phyloP scores from a whole-genome alignment of 2,797 vertebrate genomes.

The Liasis olivaceus region DNA sequence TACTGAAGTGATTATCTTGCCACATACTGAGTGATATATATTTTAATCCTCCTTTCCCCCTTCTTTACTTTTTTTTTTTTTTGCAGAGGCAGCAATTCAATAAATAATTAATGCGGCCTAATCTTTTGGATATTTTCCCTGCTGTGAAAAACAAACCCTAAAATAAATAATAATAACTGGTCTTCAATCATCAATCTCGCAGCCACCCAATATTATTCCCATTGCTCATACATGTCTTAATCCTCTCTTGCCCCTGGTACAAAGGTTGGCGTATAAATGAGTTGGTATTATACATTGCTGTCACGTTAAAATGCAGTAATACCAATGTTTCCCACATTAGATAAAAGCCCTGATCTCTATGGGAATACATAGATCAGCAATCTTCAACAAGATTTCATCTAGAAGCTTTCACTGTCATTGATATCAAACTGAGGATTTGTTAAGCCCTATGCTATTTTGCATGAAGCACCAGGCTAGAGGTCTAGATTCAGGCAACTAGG shows the following conservation, averaged over 20 bases:
- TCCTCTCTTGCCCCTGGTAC: slow-evolving; percentile 62
- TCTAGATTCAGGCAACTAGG: neutral
- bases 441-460: neutral
- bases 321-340: slow-evolving; percentile 24
- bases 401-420: neutral
- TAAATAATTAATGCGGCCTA: slow-evolving; percentile 79
- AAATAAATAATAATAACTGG: slow-evolving; percentile 67
- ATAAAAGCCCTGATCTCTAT: slow-evolving; percentile 60
- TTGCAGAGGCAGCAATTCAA: slow-evolving; percentile 70
- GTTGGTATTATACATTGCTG: slow-evolving; percentile 49
- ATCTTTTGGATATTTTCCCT: slow-evolving; percentile 73
- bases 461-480: too few species aligned
- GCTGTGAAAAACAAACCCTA: slow-evolving; percentile 66
- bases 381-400: slow-evolving; percentile 16
- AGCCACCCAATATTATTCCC: slow-evolving; percentile 45
- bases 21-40: slow-evolving; percentile 46
- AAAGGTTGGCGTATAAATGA: slow-evolving; percentile 63
- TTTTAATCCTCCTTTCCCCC: neutral
- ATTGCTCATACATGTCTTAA: slow-evolving; percentile 69
- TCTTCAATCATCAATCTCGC: slow-evolving; percentile 73
- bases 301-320: slow-evolving; percentile 65
- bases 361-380: slow-evolving; percentile 53
- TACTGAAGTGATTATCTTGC: slow-evolving; percentile 52
- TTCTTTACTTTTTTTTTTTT: neutral
- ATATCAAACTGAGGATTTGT: neutral